phyloP scores from a whole-genome alignment of 2,797 vertebrate species.

The Anguilla megastoma region DNA sequence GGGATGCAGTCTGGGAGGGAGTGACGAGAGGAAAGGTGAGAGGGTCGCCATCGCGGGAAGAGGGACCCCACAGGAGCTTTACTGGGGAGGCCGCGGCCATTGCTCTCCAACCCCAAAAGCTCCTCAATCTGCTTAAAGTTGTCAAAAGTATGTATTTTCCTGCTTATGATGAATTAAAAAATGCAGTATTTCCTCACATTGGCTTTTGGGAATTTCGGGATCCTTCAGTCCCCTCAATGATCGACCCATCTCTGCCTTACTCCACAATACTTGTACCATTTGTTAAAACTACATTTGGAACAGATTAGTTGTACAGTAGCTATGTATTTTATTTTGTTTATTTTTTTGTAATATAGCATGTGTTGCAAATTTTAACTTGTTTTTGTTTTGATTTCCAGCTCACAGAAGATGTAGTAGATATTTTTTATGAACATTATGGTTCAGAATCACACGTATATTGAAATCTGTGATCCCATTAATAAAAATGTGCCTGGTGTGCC shows the following conservation, averaged over 20 bases:
- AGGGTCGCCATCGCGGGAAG: constrained; percentile 18
- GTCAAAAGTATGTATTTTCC: constrained; percentile 35
- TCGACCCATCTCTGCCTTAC: constrained; percentile 61
- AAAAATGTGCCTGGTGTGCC: constrained; percentile 58
- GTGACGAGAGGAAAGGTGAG: constrained; percentile 46
- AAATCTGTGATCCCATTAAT: constrained; percentile 51
- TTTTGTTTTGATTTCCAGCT: constrained; percentile 58
- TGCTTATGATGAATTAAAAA: constrained; percentile 38
- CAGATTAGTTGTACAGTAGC: constrained; percentile 43
- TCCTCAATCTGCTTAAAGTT: constrained; percentile 28
- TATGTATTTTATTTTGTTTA: constrained; percentile 58
- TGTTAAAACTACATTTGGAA: constrained; percentile 38
- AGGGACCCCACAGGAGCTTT: constrained; percentile 2
- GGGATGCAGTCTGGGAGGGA: constrained; percentile 71
- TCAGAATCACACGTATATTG: constrained; percentile 58
- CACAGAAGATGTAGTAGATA: constrained; percentile 52
- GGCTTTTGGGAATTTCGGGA: constrained; percentile 26
- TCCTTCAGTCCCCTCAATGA: constrained; percentile 41
- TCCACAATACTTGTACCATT: constrained; percentile 36
- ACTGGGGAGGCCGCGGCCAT: constrained; percentile 27
- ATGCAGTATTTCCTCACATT: constrained; percentile 34
- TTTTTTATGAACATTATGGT: constrained; percentile 60
- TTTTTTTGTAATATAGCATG: constrained; percentile 63
- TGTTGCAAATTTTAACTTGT: constrained; percentile 53
- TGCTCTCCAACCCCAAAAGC: constrained; percentile 18